These are phyloP conservation scores for Blastomussa wellsi DNA, from an alignment of 92 coral and sea anemone species.

Conservation along the genomic window DNA sequence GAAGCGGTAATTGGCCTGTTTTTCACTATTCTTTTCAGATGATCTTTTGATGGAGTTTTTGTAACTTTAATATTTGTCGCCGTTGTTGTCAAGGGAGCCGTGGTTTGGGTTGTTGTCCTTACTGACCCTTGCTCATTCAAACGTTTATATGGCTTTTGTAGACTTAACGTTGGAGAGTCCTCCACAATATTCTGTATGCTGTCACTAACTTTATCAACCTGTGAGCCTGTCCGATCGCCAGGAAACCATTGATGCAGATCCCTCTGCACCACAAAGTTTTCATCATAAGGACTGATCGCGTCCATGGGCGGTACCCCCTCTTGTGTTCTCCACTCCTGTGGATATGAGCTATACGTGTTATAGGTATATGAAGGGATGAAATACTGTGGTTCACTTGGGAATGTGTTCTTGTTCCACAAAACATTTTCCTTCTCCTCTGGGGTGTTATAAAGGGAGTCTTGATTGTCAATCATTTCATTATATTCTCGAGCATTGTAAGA, in stretches of 20 bases:
- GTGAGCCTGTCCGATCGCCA: neutral
- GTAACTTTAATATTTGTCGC: neutral
- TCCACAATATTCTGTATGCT: neutral
- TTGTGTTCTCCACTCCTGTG: neutral
- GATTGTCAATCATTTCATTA: neutral
- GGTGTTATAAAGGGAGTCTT: neutral
- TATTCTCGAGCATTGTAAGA: neutral
- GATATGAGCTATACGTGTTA: neutral
- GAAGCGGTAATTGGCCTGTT: neutral
- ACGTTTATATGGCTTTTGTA: neutral
- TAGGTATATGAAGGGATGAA: conserved; percentile 13
- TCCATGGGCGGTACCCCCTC: neutral
- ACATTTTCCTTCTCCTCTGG: conserved; percentile 2
- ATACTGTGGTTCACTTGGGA: neutral
- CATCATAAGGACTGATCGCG: conserved; percentile 9
- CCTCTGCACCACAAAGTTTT: neutral
- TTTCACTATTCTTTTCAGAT: neutral
- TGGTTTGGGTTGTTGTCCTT: neutral
- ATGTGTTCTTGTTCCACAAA: neutral
- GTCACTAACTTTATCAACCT: neutral
- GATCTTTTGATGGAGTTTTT: neutral
- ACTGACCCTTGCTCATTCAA: neutral
- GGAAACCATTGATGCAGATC: conserved; percentile 6
- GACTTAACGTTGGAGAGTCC: neutral
- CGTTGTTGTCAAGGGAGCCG: neutral